Percentiles rank a stretch among this genome's conserved stretches.
These are phyloP conservation scores for Theristicus caerulescens DNA, from an alignment of 2,113 vertebrate species.

Conservation along the genomic window DNA sequence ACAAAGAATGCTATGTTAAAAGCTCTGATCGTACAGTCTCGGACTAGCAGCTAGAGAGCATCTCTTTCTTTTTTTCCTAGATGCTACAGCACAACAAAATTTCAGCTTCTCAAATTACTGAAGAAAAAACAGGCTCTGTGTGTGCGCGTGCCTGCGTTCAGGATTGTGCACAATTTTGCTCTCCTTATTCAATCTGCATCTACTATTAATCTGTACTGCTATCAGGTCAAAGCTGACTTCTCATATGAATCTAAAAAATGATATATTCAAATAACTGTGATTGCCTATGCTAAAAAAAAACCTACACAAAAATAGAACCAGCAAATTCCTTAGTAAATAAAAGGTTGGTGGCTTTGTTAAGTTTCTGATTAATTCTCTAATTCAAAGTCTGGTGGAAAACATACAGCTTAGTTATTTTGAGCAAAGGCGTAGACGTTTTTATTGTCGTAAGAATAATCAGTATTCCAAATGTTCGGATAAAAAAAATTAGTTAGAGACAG, in stretches of 20 bases:
- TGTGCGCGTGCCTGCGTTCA: accelerated
- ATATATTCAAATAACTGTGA: not conserved
- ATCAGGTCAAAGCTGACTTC: not conserved
- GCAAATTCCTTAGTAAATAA: not conserved
- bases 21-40: slow-evolving; percentile 6
- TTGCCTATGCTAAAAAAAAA: not conserved
- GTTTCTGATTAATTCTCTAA: not conserved
- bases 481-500: not conserved
- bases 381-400: not conserved
- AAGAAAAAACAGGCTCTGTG: not conserved
- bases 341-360: not conserved
- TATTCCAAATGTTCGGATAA: not conserved
- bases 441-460: not conserved
- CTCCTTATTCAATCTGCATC: not conserved
- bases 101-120: slow-evolving; percentile 34
- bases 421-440: not conserved
- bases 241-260: not conserved
- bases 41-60: not conserved
- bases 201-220: not conserved
- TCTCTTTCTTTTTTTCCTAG: not conserved
- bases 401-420: not conserved
- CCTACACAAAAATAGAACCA: not conserved
- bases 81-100: not conserved
- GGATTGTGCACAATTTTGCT: not conserved
- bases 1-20: slow-evolving; percentile 59